Percentiles rank a stretch among this genome's conserved stretches.
Conservation (phyloP, 2,113 vertebrate genomes). For the Poeciliopsis prolifica region DNA sequence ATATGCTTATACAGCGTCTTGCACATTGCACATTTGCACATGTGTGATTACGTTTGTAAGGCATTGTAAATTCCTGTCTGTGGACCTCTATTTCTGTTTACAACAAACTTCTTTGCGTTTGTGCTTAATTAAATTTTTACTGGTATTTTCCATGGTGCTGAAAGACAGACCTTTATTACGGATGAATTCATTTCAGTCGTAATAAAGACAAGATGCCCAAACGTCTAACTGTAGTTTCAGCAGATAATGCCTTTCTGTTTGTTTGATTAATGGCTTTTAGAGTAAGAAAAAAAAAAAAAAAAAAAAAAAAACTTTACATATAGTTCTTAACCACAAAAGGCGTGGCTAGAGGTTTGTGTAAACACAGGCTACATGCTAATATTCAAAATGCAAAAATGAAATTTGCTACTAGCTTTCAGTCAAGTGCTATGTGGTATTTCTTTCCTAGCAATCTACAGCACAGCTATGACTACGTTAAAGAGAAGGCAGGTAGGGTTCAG, state of each 20-base stretch:
- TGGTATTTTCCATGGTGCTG: not conserved
- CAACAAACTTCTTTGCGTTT: not conserved
- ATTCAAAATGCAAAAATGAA: conserved; percentile 34
- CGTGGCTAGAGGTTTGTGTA: conserved; percentile 16
- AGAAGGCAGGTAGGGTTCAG: conserved; percentile 19
- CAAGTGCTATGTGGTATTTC: conserved; percentile 1
- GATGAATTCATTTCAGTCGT: not conserved
- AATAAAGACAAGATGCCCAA: not conserved
- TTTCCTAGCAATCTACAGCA: not conserved
- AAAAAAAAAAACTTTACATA: not conserved
- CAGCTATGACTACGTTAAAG: conserved; percentile 15
- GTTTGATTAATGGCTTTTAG: conserved; percentile 26
- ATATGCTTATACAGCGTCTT: not conserved
- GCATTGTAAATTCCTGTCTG: not conserved
- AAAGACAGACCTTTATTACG: not conserved
- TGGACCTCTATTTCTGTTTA: not conserved
- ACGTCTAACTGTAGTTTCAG: not conserved
- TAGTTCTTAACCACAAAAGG: conserved; percentile 14
- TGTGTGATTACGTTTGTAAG: not conserved
- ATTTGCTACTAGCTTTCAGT: conserved; percentile 12
- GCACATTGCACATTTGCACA: not conserved
- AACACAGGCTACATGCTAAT: conserved; percentile 40
- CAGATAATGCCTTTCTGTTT: conserved; percentile 8
- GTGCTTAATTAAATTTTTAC: not conserved
- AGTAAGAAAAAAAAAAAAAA: not conserved